phyloP scores from a whole-genome alignment of 2,888 invertebrate genomes.

The Hypena proboscidalis region DNA sequence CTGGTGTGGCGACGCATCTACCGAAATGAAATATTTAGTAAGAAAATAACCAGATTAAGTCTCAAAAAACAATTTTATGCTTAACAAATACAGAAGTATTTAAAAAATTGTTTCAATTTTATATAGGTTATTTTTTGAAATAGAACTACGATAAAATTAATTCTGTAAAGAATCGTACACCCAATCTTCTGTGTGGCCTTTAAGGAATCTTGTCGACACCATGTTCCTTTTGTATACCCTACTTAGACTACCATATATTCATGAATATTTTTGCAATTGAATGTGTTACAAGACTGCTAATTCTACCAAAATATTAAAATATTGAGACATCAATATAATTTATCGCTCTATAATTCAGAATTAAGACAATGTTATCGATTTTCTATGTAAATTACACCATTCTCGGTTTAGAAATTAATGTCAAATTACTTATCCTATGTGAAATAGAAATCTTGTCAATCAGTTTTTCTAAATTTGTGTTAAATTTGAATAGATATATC shows the following conservation, averaged over 20 bases:
- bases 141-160: too few species aligned
- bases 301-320: slow-evolving; percentile 44
- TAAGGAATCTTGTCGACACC: too few species aligned
- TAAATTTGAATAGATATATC: neutral
- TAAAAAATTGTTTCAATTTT: too few species aligned
- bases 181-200: too few species aligned
- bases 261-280: slow-evolving; percentile 15
- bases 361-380: slow-evolving; percentile 53
- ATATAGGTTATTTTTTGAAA: too few species aligned
- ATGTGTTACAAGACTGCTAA: slow-evolving; percentile 34
- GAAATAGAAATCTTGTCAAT: slow-evolving; percentile 4
- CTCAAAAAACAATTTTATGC: too few species aligned
- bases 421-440: slow-evolving; percentile 21
- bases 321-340: slow-evolving; percentile 62
- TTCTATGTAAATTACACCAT: slow-evolving; percentile 57
- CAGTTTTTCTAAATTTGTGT: slow-evolving; percentile 1
- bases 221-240: too few species aligned
- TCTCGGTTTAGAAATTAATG: slow-evolving; percentile 38
- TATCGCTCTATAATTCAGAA: slow-evolving; percentile 57
- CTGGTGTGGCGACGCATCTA: too few species aligned
- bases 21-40: too few species aligned
- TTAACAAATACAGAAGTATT: too few species aligned
- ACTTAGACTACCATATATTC: slow-evolving; percentile 11
- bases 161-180: too few species aligned
- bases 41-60: too few species aligned